Evolutionary conservation across 2,888 invertebrate genomes (phyloP), one percentile per base, ranked within the genome.

Genomic region (Morpho achilles): DNA sequence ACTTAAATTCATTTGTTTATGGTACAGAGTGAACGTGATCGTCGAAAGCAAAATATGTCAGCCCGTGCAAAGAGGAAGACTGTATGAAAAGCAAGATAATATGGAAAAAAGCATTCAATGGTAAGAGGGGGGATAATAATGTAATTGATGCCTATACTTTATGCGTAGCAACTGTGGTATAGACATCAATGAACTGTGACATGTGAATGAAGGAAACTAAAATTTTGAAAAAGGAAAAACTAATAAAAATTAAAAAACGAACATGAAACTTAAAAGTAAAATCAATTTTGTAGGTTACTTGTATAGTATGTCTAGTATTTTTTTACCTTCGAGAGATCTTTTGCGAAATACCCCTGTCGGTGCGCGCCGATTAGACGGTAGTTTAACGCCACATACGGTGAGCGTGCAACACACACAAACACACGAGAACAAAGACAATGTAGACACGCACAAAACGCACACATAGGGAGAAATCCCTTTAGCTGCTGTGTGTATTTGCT

Each of bases 281-380:
- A 80, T 82, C 77, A 76, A 73, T 80, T 77, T 80, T 75, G 78
- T 71, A 71, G 74, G 74, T 70, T 75, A 79, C 77, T 80, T 79
- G 77, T 81, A 80, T 77, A 84, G 76, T 82, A 84, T 79, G 79
- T 82, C 80, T 84, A 85, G 77, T 80, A 50, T 53, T 63, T 93
- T 94, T 94, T 96, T 96, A 96, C 96, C 96, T 96, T 96, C 96
- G 95, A 96, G 96, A 94, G 96, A 96, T 95, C 96, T 95, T 96
- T 96, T 96, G 96, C 96, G 96, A 96, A 96, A 96, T 94, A 96
- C 96, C 94, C 96, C 96, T 96, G 91, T 80, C 82, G 89, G 84
- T 81, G 87, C 83, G 82, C 88, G 89, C 82, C 87, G 89, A 82
- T 80, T 65, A 85, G 84, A 71, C 82, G 87, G 87, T 84, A 86